A percentile compares a stretch with the other conserved stretches of the same genome.
Conservation (phyloP, 2,113 vertebrate species). For the Pseudorasbora parva region DNA sequence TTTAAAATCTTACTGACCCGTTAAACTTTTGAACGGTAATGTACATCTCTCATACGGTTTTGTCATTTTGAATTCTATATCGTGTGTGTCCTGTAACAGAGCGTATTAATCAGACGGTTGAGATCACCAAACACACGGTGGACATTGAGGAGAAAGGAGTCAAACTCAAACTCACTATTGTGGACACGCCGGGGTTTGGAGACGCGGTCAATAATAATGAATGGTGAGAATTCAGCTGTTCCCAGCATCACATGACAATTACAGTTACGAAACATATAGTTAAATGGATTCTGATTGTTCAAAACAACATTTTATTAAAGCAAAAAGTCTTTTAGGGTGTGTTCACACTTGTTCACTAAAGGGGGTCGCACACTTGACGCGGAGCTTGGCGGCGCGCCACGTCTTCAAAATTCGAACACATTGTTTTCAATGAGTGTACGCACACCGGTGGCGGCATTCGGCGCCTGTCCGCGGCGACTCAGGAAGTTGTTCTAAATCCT, state of each 20-base stretch:
- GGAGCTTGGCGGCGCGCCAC: too few relatives aligned
- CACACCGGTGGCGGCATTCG: too few relatives aligned
- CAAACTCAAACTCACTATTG: conserved; percentile 97
- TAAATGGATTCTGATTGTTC: neutral
- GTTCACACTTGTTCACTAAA: too few relatives aligned
- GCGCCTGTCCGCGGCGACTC: too few relatives aligned
- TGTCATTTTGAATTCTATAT: neutral
- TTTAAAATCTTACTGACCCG: neutral
- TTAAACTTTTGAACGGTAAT: neutral
- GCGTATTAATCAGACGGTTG: conserved; percentile 95
- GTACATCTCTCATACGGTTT: neutral
- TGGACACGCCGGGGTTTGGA: conserved; percentile 96
- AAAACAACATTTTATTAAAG: neutral
- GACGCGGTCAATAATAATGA: conserved; percentile 98
- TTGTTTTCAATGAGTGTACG: too few relatives aligned
- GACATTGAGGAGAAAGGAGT: conserved; percentile 99
- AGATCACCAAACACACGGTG: conserved; percentile 97
- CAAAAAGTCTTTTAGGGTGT: neutral
- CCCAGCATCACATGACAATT: neutral
- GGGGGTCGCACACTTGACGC: too few relatives aligned
- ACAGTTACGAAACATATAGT: neutral
- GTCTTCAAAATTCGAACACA: too few relatives aligned
- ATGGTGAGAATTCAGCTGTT: conserved; percentile 80
- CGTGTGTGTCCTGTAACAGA: conserved; percentile 73
- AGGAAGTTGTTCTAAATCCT: too few relatives aligned